Base-by-base conservation (phyloP, 2,888 invertebrate genomes). In the Ryuthela nishihirai region DNA sequence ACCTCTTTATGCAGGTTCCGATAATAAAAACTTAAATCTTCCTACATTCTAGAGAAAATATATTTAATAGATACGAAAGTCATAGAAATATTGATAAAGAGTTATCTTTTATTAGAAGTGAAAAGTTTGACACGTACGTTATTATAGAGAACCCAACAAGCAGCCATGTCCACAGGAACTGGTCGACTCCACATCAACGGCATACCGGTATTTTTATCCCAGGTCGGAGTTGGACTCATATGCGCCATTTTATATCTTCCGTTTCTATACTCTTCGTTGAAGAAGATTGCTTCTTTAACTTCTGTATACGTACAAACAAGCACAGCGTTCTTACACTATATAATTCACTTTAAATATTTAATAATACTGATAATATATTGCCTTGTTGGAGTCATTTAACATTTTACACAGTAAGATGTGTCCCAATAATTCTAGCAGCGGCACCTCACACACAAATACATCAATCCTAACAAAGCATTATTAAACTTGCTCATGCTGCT, bases 311-410 rank as follows among this genome's bases (percentile, higher is more conserved):
- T n/a, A n/a, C n/a, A n/a, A n/a, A n/a, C n/a, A n/a, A n/a, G n/a
- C n/a, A n/a, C n/a, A n/a, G n/a, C n/a, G n/a, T n/a, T n/a, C n/a
- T n/a, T n/a, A n/a, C n/a, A n/a, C n/a, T n/a, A n/a, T n/a, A n/a
- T n/a, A n/a, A n/a, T n/a, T n/a, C n/a, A n/a, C n/a, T n/a, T n/a
- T n/a, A n/a, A n/a, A n/a, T n/a, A n/a, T 44, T 44, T 20, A 56
- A 49, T 52, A 58, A 52, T 52, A 58, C 40, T 50, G 56, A 42
- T 58, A n/a, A 32, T 32, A 52, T 20, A 46, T 46, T 58, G 56
- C 52, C 52, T 52, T 58, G 56, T 58, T 58, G 56, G 56, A 58
- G 52, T 58, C 56, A 58, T 58, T 58, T 58, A 58, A 52, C 56
- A 58, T 46, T 24, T 50, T 49, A 46, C 56, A 58, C 56, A 58